phyloP scores from a whole-genome alignment of 1,140 invertebrate species.

The Dendrolimus kikuchii region DNA sequence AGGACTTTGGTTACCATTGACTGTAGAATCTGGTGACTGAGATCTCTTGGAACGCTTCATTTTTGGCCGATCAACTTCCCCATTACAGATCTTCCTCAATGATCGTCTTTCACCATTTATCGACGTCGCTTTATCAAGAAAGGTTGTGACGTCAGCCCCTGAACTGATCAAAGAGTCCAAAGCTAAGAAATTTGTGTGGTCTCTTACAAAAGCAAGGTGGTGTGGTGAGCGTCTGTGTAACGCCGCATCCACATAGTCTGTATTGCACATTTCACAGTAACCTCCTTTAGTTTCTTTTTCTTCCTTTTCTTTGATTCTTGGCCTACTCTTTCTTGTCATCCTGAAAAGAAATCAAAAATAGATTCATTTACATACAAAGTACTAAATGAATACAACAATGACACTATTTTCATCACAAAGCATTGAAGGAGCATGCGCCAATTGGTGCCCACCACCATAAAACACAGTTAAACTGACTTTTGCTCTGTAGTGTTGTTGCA shows the following conservation, averaged over 20 bases:
- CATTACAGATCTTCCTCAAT: conserved; percentile 58
- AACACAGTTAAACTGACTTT: conserved; percentile 28
- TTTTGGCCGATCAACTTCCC: conserved; percentile 37
- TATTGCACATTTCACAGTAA: conserved; percentile 84
- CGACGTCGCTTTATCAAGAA: conserved; percentile 69
- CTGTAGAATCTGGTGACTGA: conserved; percentile 38
- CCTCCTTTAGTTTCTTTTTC: conserved; percentile 74
- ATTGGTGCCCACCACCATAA: background rate
- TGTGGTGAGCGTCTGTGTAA: conserved; percentile 81
- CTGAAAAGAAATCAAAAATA: conserved; percentile 36
- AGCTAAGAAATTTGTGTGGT: conserved; percentile 80
- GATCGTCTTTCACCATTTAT: conserved; percentile 59
- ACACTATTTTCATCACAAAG: background rate
- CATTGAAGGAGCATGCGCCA: background rate
- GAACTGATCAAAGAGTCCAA: conserved; percentile 78
- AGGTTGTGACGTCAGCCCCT: conserved; percentile 75
- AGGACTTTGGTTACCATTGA: conserved; percentile 46
- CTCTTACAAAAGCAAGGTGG: conserved; percentile 79
- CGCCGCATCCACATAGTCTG: conserved; percentile 77
- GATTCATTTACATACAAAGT: background rate
- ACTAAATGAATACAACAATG: background rate
- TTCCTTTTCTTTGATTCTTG: conserved; percentile 73
- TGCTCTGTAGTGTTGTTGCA: conserved; percentile 20
- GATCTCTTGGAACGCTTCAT: conserved; percentile 39
- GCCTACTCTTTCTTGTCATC: conserved; percentile 79